Conservation (phyloP, 2,113 vertebrate species). For the Alectura lathami region DNA sequence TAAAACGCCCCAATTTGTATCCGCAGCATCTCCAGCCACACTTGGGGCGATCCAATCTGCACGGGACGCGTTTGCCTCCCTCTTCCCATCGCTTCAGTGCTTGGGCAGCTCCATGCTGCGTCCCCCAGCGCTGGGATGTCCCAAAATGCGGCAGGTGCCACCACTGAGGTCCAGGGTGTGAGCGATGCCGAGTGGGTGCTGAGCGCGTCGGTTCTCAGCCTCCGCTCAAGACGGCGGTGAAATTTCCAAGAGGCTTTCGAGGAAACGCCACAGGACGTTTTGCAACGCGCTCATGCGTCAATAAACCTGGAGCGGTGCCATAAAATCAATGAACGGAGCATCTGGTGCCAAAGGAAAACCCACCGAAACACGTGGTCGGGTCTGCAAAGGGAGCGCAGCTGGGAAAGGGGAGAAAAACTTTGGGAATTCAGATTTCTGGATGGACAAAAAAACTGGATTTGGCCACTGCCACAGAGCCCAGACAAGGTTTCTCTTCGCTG, state of each 20-base stretch:
- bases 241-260: fast-evolving
- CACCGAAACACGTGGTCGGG: no score
- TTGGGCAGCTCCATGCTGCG: fast-evolving
- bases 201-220: neutral
- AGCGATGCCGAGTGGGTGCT: fast-evolving
- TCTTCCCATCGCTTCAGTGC: fast-evolving
- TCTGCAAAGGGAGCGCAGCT: fast-evolving
- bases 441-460: neutral
- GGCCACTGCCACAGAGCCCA: neutral
- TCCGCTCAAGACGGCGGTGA: fast-evolving
- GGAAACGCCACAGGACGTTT: fast-evolving
- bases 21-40: no score
- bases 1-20: neutral
- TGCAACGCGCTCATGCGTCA: fast-evolving
- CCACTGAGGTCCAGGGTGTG: no score
- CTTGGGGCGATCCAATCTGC: no score
- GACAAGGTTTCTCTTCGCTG: no score
- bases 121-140: neutral
- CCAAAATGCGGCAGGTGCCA: neutral
- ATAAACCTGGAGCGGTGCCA: fast-evolving
- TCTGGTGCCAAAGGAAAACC: neutral
- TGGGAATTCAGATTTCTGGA: neutral
- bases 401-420: neutral
- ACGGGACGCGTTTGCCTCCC: no score
- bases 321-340: neutral